phyloP scores from a whole-genome alignment of 2,797 vertebrate genomes.

The Halcyon badia region DNA sequence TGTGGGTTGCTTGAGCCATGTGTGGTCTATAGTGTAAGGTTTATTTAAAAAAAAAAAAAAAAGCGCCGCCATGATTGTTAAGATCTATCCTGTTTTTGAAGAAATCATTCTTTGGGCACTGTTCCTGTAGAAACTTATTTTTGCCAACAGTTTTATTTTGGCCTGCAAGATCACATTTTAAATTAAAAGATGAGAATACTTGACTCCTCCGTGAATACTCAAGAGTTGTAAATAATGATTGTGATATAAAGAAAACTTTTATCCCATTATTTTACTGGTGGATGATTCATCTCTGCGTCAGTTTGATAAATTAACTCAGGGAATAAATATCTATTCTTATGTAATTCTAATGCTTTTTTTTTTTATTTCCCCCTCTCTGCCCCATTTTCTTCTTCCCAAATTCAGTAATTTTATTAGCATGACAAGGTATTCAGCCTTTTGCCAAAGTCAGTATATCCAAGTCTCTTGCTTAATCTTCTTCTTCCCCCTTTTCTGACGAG shows the following conservation, averaged over 20 bases:
- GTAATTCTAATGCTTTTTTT: slow-evolving; percentile 40
- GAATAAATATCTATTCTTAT: slow-evolving; percentile 66
- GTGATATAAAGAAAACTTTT: slow-evolving; percentile 63
- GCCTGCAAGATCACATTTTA: neutral
- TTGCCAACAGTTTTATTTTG: slow-evolving; percentile 62
- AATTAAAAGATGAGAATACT: slow-evolving; percentile 46
- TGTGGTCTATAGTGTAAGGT: neutral
- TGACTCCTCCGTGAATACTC: neutral
- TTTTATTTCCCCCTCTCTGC: neutral
- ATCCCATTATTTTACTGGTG: slow-evolving; percentile 33
- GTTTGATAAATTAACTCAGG: slow-evolving; percentile 42
- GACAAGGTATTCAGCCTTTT: slow-evolving; percentile 46
- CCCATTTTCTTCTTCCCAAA: slow-evolving; percentile 40
- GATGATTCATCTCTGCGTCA: slow-evolving; percentile 52
- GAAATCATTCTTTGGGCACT: slow-evolving; percentile 56
- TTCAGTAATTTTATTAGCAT: slow-evolving; percentile 66
- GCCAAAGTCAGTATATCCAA: slow-evolving; percentile 69
- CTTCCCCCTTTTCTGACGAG: slow-evolving; percentile 21
- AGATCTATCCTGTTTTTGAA: slow-evolving; percentile 58
- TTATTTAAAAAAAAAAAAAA: neutral
- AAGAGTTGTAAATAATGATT: slow-evolving; percentile 57
- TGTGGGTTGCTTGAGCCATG: neutral
- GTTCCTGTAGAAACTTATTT: slow-evolving; percentile 56
- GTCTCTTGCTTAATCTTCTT: slow-evolving; percentile 59
- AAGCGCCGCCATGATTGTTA: slow-evolving; percentile 9